Evolutionary conservation across 2,888 invertebrate species (phyloP).

Genomic region (Latrodectus hesperus): DNA sequence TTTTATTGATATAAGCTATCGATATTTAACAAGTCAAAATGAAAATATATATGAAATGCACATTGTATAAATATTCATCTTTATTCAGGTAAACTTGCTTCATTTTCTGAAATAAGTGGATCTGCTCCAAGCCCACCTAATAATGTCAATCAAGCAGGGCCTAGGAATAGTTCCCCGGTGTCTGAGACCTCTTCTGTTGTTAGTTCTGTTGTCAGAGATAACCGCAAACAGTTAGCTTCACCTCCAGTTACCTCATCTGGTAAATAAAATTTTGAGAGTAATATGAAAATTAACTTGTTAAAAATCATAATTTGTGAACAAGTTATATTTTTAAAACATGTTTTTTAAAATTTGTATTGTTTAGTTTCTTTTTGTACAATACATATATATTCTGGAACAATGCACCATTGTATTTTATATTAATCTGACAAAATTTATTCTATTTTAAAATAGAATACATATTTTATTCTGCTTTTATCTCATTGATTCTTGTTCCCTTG

Average conservation of each 20-base stretch:
- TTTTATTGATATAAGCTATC: neutral
- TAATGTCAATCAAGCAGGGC: conserved; percentile 35
- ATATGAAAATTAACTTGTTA: too few species aligned
- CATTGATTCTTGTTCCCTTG: too few species aligned
- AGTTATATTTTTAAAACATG: too few species aligned
- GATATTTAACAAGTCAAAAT: neutral
- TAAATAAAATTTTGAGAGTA: neutral
- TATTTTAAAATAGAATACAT: too few species aligned
- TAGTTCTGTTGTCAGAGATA: conserved; percentile 63
- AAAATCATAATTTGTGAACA: too few species aligned
- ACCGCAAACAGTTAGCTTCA: conserved; percentile 60
- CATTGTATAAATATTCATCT: neutral
- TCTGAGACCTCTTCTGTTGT: conserved; percentile 48
- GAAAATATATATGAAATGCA: neutral
- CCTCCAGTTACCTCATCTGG: conserved; percentile 68
- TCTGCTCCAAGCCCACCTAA: conserved; percentile 64
- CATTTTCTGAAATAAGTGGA: conserved; percentile 62
- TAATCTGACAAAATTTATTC: too few species aligned
- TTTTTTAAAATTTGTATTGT: neutral
- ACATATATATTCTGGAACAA: neutral
- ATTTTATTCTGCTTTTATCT: too few species aligned
- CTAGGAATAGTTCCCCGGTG: conserved; percentile 59
- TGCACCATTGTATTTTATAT: too few species aligned
- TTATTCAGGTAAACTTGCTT: conserved; percentile 54
- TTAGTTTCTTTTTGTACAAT: neutral